Evolutionary conservation across 2,113 vertebrate genomes (phyloP), one percentile per base, ranked within the genome.

Genomic region (Dasyornis broadbenti): DNA sequence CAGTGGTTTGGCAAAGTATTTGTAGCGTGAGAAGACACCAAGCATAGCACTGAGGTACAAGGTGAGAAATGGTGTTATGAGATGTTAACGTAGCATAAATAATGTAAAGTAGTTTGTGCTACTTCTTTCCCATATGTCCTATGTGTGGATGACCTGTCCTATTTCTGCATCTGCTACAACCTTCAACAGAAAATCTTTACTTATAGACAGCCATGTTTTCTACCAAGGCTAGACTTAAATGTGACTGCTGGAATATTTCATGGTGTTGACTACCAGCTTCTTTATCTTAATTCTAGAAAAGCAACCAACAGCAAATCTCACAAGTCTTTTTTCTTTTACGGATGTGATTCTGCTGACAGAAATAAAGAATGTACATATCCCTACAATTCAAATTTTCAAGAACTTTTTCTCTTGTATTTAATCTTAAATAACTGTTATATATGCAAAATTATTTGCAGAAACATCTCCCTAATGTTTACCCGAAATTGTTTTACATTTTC

Each of bases 1-100:
- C 15, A 39, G 2, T 15, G 56, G 16, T 79, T 59, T 56, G 31
- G 8, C 22, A 21, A 47, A 60, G 18, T 65, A 47, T 47, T 70
- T 42, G 17, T 24, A 52, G 30, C 20, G 21, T 5, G 0, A 49
- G 12, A 20, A 23, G 13, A 54, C 7, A 69, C 28, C 18, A 31
- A 6, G 0, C 24, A n/a, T 52, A 66, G 33, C 30, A n/a, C 15
- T 82, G 59, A 86, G 13, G 27, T n/a, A 26, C 15, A 37, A 79
- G 42, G 11, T 40, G 50, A 69, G 33, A 79, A 89, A 73, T 0
- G 0, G 3, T 47, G 15, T 37, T 82, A 13, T 2, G 50, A 60
- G 35, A 45, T 24, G 10, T 1, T 35, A 37, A 44, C 0, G 2
- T 44, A 37, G 21, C 8, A 24, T 10, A 77, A 64, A 69, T 39